Percentiles rank a stretch among this genome's conserved stretches.
Conservation (phyloP, 2,888 invertebrate genomes). For the Drosophila mimica region DNA sequence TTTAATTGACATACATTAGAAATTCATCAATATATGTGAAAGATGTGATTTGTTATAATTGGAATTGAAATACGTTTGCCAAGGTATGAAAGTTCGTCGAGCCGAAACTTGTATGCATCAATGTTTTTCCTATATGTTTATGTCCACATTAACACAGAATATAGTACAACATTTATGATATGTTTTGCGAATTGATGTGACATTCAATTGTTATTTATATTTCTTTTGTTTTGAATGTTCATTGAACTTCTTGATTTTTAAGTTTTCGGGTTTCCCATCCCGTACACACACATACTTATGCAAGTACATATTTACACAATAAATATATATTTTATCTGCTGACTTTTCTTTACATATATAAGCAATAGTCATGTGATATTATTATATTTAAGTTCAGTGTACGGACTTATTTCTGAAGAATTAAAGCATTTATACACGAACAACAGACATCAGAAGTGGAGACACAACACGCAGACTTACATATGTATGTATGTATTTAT, state of each 20-base stretch:
- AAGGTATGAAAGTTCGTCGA: slow-evolving; percentile 20
- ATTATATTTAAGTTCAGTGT: slow-evolving; percentile 37
- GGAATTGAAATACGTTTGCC: slow-evolving; percentile 3
- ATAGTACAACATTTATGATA: slow-evolving; percentile 85
- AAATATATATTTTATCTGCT: slow-evolving; percentile 29
- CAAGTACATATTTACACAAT: slow-evolving; percentile 31
- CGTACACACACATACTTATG: slow-evolving; percentile 44
- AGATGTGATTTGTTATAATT: neutral
- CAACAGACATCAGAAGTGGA: slow-evolving; percentile 26
- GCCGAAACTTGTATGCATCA: slow-evolving; percentile 8
- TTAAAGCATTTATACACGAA: slow-evolving; percentile 31
- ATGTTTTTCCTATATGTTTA: slow-evolving; percentile 9
- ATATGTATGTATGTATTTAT: slow-evolving; percentile 20
- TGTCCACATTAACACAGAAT: slow-evolving; percentile 78
- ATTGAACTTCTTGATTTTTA: slow-evolving; percentile 46
- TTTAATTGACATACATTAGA: neutral
- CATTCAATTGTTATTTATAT: slow-evolving; percentile 66
- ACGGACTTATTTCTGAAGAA: slow-evolving; percentile 41
- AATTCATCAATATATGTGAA: neutral
- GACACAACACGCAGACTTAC: slow-evolving; percentile 50
- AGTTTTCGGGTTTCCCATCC: slow-evolving; percentile 12
- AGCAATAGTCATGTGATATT: slow-evolving; percentile 19
- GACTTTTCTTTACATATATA: slow-evolving; percentile 23
- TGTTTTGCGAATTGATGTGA: slow-evolving; percentile 85
- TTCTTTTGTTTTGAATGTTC: slow-evolving; percentile 54